Evolutionary conservation across 2,797 vertebrate species (phyloP).

Genomic region (Poecilia velifera): DNA sequence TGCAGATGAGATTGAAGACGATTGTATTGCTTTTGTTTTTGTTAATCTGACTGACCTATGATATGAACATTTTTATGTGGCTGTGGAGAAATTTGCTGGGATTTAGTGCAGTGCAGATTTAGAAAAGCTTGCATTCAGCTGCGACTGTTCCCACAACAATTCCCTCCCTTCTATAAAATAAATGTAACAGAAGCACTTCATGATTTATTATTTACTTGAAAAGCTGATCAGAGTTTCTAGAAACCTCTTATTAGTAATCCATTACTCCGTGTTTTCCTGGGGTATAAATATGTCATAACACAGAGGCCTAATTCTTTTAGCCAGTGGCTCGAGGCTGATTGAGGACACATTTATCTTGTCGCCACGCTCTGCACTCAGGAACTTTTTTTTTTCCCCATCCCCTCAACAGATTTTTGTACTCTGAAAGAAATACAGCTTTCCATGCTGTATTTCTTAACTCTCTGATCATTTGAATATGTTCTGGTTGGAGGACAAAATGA

Average conservation of each 20-base stretch:
- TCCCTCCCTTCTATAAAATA: neutral
- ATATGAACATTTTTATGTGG: neutral
- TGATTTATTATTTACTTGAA: neutral
- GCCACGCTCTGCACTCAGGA: neutral
- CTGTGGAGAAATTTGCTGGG: neutral
- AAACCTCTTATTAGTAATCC: neutral
- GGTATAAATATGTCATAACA: neutral
- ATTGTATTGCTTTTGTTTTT: neutral
- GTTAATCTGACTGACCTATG: neutral
- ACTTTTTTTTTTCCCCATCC: too few relatives aligned
- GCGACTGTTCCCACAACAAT: neutral
- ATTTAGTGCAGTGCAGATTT: too few relatives aligned
- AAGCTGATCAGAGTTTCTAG: neutral
- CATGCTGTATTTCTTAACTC: neutral
- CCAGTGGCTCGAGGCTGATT: neutral
- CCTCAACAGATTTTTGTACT: neutral
- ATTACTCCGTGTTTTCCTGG: neutral
- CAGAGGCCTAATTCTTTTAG: neutral
- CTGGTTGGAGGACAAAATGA: neutral
- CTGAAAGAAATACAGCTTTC: neutral
- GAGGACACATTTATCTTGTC: constrained; percentile 4
- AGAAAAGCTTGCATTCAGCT: neutral
- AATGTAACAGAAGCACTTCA: neutral
- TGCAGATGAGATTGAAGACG: neutral
- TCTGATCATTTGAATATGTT: neutral